Conservation (phyloP, 2,888 invertebrate species). For the Tipula confusa region DNA sequence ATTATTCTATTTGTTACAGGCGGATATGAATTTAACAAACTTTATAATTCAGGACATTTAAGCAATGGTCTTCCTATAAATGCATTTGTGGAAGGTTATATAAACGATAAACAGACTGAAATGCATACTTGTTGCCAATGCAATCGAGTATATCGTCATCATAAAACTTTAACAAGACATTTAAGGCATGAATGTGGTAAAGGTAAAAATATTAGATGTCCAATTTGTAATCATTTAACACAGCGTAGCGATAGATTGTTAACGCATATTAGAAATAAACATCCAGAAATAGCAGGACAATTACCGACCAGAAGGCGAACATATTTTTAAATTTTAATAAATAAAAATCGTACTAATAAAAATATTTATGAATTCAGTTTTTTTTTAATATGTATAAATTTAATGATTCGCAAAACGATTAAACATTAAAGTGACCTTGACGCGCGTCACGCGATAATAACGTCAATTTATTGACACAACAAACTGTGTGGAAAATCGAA, state of each 20-base stretch:
- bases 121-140: conserved; percentile 49
- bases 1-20: conserved; percentile 12
- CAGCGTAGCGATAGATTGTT: conserved; percentile 55
- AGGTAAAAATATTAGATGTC: conserved; percentile 51
- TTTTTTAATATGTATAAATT: neutral
- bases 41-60: neutral
- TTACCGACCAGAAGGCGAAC: conserved; percentile 26
- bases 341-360: neutral
- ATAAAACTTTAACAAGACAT: conserved; percentile 55
- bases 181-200: conserved; percentile 56
- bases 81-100: neutral
- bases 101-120: neutral
- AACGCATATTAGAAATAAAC: conserved; percentile 53
- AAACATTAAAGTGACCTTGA: neutral
- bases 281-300: conserved; percentile 47
- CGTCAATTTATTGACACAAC: neutral
- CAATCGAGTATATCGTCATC: conserved; percentile 54
- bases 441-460: neutral
- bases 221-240: conserved; percentile 53
- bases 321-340: neutral
- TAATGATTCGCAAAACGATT: neutral
- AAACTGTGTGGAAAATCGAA: neutral
- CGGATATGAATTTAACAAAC: neutral
- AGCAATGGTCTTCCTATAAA: neutral
- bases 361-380: neutral